phyloP scores from a whole-genome alignment of 2,113 vertebrate species.

The Notarius quadriscutis region DNA sequence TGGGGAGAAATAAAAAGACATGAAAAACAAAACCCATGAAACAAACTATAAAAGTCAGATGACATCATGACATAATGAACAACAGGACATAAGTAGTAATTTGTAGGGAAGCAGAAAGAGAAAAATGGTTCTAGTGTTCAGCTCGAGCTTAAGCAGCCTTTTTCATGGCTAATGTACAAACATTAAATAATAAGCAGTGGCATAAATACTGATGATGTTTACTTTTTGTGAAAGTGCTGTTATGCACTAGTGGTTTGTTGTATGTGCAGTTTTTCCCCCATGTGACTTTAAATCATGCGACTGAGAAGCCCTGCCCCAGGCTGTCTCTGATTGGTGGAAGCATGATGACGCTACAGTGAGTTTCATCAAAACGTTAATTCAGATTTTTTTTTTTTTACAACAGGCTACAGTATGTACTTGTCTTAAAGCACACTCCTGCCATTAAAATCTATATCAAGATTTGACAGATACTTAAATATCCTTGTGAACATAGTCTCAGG shows the following conservation, averaged over 20 bases:
- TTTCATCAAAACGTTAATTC: neutral
- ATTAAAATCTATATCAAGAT: neutral
- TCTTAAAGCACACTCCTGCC: neutral
- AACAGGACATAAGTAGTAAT: neutral
- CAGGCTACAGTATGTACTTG: neutral
- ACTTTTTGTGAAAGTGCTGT: conserved; percentile 14
- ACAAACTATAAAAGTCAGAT: neutral
- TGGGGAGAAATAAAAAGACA: neutral
- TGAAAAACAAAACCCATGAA: neutral
- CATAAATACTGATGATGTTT: conserved; percentile 25
- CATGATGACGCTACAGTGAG: neutral
- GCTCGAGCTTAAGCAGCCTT: neutral
- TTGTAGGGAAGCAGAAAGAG: neutral
- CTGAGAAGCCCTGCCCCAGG: neutral
- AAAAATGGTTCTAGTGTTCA: neutral
- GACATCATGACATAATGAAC: conserved; percentile 2
- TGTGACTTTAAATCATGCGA: neutral
- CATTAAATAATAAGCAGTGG: conserved; percentile 25
- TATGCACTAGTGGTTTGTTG: conserved; percentile 11
- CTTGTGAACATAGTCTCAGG: neutral
- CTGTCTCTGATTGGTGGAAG: neutral
- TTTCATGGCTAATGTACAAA: conserved; percentile 6
- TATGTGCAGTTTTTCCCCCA: conserved; percentile 3
- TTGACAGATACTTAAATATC: neutral
- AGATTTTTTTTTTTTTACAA: neutral